Evolutionary conservation across 2,888 invertebrate species (phyloP).

Genomic region (Ochropleura leucogaster): DNA sequence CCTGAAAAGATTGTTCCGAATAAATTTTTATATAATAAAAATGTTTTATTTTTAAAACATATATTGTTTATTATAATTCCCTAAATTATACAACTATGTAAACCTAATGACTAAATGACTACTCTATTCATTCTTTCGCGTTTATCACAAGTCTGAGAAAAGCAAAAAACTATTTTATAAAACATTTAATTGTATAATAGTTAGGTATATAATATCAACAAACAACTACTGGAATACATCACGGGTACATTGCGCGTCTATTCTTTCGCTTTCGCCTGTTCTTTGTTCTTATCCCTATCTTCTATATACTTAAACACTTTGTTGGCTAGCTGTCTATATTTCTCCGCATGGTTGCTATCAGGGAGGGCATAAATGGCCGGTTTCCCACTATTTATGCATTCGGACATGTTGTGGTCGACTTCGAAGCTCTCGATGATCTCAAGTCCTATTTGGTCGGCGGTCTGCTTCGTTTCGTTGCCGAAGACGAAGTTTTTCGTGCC

Average conservation of each 20-base stretch:
- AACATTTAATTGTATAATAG: conserved; percentile 75
- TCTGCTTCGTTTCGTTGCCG: conserved; percentile 91
- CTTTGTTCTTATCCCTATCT: conserved; percentile 80
- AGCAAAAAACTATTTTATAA: conserved; percentile 73
- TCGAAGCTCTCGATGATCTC: conserved; percentile 93
- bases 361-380: conserved; percentile 94
- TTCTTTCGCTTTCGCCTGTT: conserved; percentile 75
- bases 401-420: conserved; percentile 92
- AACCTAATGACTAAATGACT: conserved; percentile 16
- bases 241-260: conserved; percentile 68
- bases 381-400: conserved; percentile 93
- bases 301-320: conserved; percentile 87
- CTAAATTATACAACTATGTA: neutral
- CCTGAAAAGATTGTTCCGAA: conserved; percentile 80
- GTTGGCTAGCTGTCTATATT: conserved; percentile 85
- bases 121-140: conserved; percentile 36
- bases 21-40: conserved; percentile 82
- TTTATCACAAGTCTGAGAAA: conserved; percentile 20
- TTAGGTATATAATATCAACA: conserved; percentile 42
- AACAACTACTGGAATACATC: conserved; percentile 69
- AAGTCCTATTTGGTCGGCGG: conserved; percentile 92
- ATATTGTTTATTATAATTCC: conserved; percentile 27
- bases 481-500: conserved; percentile 93
- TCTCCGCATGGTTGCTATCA: conserved; percentile 87
- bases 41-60: conserved; percentile 70